These are phyloP conservation scores for Liolophura sinensis DNA, from an alignment of 1,140 invertebrate species.

Conservation along the genomic window DNA sequence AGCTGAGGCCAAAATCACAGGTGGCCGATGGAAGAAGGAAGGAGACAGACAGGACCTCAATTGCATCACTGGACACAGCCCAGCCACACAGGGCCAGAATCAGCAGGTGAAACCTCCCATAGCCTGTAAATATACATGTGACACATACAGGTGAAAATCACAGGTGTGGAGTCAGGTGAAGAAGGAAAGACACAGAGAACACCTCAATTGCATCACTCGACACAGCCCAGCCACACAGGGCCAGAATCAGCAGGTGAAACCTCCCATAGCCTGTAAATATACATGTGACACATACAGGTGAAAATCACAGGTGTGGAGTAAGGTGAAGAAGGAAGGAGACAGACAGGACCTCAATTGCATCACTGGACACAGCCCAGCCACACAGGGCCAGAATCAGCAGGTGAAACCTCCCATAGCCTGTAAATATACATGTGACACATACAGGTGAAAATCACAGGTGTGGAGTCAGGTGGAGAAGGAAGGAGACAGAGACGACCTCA, in stretches of 20 bases:
- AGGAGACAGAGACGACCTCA: constrained; percentile 85
- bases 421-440: too few relatives aligned
- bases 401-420: constrained; percentile 91
- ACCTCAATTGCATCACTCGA: constrained; percentile 92
- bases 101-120: constrained; percentile 89
- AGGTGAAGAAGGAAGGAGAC: too few relatives aligned
- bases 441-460: too few relatives aligned
- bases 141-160: too few relatives aligned
- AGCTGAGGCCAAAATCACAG: constrained; percentile 86
- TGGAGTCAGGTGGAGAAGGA: too few relatives aligned
- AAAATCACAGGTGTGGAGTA: too few relatives aligned
- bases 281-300: too few relatives aligned
- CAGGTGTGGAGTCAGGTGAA: constrained; percentile 91
- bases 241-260: constrained; percentile 90
- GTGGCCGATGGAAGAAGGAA: constrained; percentile 91
- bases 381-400: constrained; percentile 79
- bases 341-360: constrained; percentile 90
- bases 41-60: constrained; percentile 85
- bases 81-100: constrained; percentile 83
- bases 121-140: constrained; percentile 73
- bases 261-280: constrained; percentile 80
- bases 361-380: constrained; percentile 90
- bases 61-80: constrained; percentile 92
- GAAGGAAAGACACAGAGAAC: constrained; percentile 87
- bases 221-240: constrained; percentile 88